Conservation (phyloP, 2,888 invertebrate genomes). For the Venusia cambrica region DNA sequence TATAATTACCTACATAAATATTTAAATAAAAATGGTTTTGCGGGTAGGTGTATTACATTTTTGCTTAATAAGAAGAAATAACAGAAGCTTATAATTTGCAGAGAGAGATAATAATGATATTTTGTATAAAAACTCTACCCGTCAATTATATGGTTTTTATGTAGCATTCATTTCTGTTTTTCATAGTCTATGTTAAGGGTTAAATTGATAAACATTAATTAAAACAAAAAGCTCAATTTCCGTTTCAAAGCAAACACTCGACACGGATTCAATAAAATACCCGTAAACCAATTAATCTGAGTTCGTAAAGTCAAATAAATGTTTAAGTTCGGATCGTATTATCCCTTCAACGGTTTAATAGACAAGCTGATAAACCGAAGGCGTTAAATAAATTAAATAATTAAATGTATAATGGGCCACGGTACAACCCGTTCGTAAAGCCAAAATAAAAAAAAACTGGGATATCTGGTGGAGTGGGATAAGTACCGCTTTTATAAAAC, state of each 20-base stretch:
- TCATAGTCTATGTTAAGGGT: no score
- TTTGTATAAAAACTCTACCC: no score
- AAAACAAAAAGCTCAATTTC: slow-evolving; percentile 14
- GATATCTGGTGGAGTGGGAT: slow-evolving; percentile 55
- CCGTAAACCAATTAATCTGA: slow-evolving; percentile 43
- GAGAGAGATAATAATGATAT: no score
- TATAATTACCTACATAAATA: not conserved
- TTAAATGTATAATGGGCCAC: slow-evolving; percentile 76
- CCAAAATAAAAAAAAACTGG: slow-evolving; percentile 62
- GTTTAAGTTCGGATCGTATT: slow-evolving; percentile 70
- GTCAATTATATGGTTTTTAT: no score
- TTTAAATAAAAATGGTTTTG: no score
- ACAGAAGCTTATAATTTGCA: no score
- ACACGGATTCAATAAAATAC: slow-evolving; percentile 44
- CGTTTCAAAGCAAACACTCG: slow-evolving; percentile 19
- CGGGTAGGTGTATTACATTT: no score
- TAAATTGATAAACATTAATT: not conserved
- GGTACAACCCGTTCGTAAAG: slow-evolving; percentile 76
- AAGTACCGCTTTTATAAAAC: slow-evolving; percentile 78
- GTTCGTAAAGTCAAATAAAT: slow-evolving; percentile 51
- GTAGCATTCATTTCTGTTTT: no score
- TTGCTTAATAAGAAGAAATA: no score
- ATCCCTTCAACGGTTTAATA: slow-evolving; percentile 74
- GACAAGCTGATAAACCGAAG: slow-evolving; percentile 71
- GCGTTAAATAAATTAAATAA: slow-evolving; percentile 81